Base-by-base conservation (phyloP, 2,797 vertebrate species). In the Meda fulgida region DNA sequence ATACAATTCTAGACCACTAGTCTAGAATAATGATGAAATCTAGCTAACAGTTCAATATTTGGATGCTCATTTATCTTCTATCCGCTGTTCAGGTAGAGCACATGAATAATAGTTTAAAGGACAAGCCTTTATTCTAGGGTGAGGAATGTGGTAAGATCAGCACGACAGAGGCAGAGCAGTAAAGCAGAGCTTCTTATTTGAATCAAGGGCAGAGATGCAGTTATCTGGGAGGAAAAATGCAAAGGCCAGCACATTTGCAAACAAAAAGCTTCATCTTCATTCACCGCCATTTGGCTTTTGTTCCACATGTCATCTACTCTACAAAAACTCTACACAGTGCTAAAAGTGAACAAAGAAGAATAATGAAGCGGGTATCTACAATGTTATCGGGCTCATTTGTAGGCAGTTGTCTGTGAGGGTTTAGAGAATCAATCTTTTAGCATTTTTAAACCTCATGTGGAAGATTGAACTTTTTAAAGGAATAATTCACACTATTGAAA, bases 171-270 rank as follows among this genome's bases (percentile, higher is more conserved):
- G 19, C 6, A 2, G 71, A 75, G 58, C 43, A 66, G 43, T 75
- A 63, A 23, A 43, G 51, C 51, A 72, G 36, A 72, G 80, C 36
- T 72, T 81, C 19, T 60, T 81, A 26, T 66, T n/a, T 34, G 10
- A 53, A 76, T 76, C 81, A 40, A 85, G 63, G 77, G 69, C 63
- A 67, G 43, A 75, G 58, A 81, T 67, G 67, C 21, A 5, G 55
- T 65, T 75, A 85, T 67, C 53, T 34, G 71, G 4, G n/a, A 40
- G 58, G 38, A 72, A 65, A 82, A 86, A 71, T 78, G 65, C 73
- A 70, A 73, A 76, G 48, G 40, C 26, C n/a, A 55, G 71, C 78
- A 85, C 71, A 81, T 81, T 77, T 76, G 58, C 84, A 81, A 80
- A 77, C 79, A 86, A 60, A 82, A 86, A 75, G 14, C 72, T 19